Percentiles rank a stretch among this genome's conserved stretches.
These are phyloP conservation scores for Crypturellus tataupa DNA, from an alignment of 2,797 vertebrate genomes.

Conservation along the genomic window DNA sequence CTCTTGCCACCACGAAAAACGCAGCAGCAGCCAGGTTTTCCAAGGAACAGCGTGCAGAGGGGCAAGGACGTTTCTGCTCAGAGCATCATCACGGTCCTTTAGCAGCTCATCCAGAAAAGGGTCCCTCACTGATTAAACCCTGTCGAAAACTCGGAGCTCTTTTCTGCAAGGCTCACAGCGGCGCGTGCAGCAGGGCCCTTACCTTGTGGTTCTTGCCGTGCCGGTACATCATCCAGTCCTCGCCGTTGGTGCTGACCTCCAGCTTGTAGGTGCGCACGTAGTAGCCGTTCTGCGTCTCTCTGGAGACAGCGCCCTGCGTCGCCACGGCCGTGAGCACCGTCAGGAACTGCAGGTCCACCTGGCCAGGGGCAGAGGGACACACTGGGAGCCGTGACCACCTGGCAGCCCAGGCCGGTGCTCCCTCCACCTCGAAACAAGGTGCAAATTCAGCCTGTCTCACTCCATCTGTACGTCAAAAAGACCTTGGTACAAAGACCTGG, in stretches of 20 bases:
- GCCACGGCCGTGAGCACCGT: constrained; percentile 95
- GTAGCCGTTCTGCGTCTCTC: constrained; percentile 93
- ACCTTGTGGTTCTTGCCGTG: constrained; percentile 99
- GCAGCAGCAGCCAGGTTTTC: constrained; percentile 66
- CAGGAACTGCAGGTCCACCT: constrained; percentile 89
- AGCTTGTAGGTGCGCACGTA: constrained; percentile 95
- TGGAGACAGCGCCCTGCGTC: constrained; percentile 95
- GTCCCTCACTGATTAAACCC: neutral
- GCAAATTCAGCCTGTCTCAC: neutral
- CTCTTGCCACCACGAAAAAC: constrained; percentile 34
- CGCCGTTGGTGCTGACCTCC: constrained; percentile 97
- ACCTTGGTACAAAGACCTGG: neutral
- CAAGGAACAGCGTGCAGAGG: constrained; percentile 49
- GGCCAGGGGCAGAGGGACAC: neutral
- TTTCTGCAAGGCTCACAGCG: neutral
- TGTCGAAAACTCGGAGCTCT: neutral
- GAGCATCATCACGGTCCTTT: neutral
- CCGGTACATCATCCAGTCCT: constrained; percentile 99
- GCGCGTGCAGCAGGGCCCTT: constrained; percentile 4
- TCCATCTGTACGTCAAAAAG: neutral
- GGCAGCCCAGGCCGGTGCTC: neutral
- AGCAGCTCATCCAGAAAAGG: neutral
- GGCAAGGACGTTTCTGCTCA: constrained; percentile 59
- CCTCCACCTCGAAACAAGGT: neutral
- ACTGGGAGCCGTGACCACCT: neutral